Base-by-base conservation (phyloP, 1,140 invertebrate species). In the Procambarus clarkii region DNA sequence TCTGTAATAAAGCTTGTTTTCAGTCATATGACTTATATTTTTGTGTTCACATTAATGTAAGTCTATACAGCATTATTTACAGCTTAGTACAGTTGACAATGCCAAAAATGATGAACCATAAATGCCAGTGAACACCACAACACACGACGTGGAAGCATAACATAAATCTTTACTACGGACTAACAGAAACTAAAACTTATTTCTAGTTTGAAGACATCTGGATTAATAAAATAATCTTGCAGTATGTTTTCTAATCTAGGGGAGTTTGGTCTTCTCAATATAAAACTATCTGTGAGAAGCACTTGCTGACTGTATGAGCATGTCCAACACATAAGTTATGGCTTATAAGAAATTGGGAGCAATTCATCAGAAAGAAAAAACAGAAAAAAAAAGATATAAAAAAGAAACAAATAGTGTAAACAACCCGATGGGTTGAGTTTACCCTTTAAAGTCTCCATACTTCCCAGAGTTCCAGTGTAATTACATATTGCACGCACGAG, bases 201-300 rank as follows among this genome's bases (percentile, higher is more conserved):
- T 89, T 89, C 87, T 89, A 89, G 64, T 76, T 89, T 74, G 64
- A 83, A 89, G 78, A 79, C 80, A 82, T 91, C 89, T 91, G 89
- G 89, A 91, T 79, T 91, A 89, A 50, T 58, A 50, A 79, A 89
- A 83, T 48, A 71, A 83, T 24, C 54, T 89, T 54, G 34, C 21
- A 85, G 76, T 85, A 50, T 91, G 82, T 86, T 91, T 85, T 91
- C 89, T 91, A 85, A 78, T 84, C 77, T 79, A 77, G 87, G 87
- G 89, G 89, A 91, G 89, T 91, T 91, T 91, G 89, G 89, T 91
- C 89, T 91, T 91, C 89, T 91, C 82, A 85, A 64, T 82, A 91
- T 48, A 85, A 85, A 78, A 91, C 76, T 79, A 79, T 86, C 60
- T 50, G 82, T 91, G 82, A 91, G 89, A 91, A 91, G 82, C 82